Conservation (phyloP, 2,797 vertebrate species). For the Potorous gilbertii region DNA sequence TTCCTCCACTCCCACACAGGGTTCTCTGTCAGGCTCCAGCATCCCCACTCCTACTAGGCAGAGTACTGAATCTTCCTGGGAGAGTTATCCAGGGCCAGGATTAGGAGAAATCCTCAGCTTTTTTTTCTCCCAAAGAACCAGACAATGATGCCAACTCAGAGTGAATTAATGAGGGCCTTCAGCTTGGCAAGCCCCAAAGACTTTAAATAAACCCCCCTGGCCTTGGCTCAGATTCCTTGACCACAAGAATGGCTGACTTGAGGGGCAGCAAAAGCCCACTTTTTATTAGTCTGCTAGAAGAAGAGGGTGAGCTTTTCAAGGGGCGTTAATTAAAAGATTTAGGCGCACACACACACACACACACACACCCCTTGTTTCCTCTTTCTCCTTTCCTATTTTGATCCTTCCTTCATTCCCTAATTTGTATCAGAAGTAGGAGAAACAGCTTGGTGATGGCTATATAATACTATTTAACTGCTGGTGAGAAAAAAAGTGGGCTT, state of each 20-base stretch:
- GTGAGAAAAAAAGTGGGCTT: constrained; percentile 82
- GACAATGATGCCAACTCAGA: constrained; percentile 94
- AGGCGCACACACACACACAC: constrained; percentile 58
- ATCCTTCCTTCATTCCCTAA: constrained; percentile 69
- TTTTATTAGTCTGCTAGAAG: constrained; percentile 94
- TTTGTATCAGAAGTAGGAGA: constrained; percentile 81
- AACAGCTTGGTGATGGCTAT: constrained; percentile 89
- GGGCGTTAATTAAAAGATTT: constrained; percentile 97
- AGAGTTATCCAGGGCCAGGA: constrained; percentile 92
- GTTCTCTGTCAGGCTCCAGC: neutral
- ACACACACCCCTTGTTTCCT: constrained; percentile 71
- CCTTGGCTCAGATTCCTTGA: constrained; percentile 83
- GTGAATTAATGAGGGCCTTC: constrained; percentile 92
- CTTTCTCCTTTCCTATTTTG: constrained; percentile 79
- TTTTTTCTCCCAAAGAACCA: constrained; percentile 92
- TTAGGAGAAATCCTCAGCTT: constrained; percentile 95
- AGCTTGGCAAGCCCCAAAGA: constrained; percentile 87
- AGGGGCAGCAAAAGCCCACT: constrained; percentile 89
- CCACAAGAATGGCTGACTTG: constrained; percentile 75
- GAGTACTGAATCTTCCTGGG: constrained; percentile 84
- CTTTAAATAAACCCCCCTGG: constrained; percentile 93
- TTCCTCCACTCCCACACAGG: neutral
- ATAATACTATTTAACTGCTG: constrained; percentile 91
- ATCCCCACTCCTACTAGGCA: constrained; percentile 42
- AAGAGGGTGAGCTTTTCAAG: constrained; percentile 93